Base-by-base conservation (phyloP, 2,888 invertebrate species). In the Microctonus hyperodae region DNA sequence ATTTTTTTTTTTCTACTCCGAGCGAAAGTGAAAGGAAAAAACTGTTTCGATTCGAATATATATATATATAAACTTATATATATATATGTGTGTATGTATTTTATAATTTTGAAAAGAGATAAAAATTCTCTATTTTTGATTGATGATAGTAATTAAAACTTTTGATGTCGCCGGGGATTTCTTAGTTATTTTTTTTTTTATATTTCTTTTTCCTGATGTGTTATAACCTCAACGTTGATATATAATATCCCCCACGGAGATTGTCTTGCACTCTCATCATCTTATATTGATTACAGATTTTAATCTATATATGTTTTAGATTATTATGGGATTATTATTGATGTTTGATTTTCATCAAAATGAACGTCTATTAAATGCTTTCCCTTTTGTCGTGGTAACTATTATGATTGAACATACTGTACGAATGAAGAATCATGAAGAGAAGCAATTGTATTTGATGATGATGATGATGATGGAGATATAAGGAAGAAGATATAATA, bases 1-100 rank as follows among this genome's bases (percentile, higher is more conserved):
- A 25, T 23, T 10, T n/a, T 37, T 33, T 23, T 33, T 25, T 37
- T 22, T 50, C 10, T 22, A 11, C 51, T n/a, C 35, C 11, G 20
- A 37, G 22, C 20, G n/a, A 62, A 62, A 62, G 53, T 51, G 51
- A 62, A 61, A 22, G 53, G 48, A 59, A 48, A 50, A 23, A 25
- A 16, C 33, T 40, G 33, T 58, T 58, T 28, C 28, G 28, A 5
- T 28, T 28, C 7, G 4, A 28, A 5, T 28, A 28, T n/a, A n/a
- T n/a, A n/a, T n/a, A n/a, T n/a, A n/a, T n/a, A n/a, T n/a, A n/a
- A n/a, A n/a, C n/a, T n/a, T n/a, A n/a, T n/a, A n/a, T 5, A 28
- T 5, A 7, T 28, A 5, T 5, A 5, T 28, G 7, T 28, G 5
- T 5, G 5, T 22, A 40, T 16, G n/a, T 44, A 16, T 1, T 16